Base-by-base conservation (phyloP, 1,140 invertebrate species). In the Andricus grossulariae region DNA sequence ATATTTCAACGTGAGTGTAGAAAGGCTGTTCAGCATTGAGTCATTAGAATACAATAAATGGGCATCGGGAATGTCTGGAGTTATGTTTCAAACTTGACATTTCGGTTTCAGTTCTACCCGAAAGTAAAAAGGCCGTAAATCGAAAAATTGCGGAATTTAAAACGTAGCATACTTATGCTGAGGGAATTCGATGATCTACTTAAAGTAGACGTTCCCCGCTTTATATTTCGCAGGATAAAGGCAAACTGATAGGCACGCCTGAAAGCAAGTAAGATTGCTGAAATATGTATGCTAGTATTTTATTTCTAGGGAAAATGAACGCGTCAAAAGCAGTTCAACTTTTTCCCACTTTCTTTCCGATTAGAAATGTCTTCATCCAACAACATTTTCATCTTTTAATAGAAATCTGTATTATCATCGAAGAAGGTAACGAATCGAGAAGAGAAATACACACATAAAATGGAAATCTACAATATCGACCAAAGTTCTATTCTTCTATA, bases 41-140 rank as follows among this genome's bases (percentile, higher is more conserved):
- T 54, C 52, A 54, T 54, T 54, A 54, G 52, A 54, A 54, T 54
- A 19, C 52, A 54, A 54, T 54, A 54, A n/a, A 54, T 54, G 52
- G 52, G 52, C 10, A 8, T 19, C n/a, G 5, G 7, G 51, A 52
- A 15, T 16, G 51, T 16, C 51, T 52, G 15, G 11, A 52, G 1
- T 52, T 52, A 8, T 51, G 15, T n/a, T 52, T 52, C 7, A 52
- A 52, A 52, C 15, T 8, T 54, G 16, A 54, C n/a, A 15, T 54
- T 16, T 54, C 52, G 18, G 52, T 54, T 54, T 8, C 15, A 54
- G 39, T 39, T 39, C 39, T 39, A 39, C 5, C 39, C n/a, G 52
- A 54, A 54, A 54, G 18, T 6, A 18, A 54, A 54, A 54, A n/a
- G 13, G 3, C 15, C n/a, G 52, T 8, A n/a, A 54, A 54, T 54